Base-by-base conservation (phyloP, 2,888 invertebrate species). In the Apotomis turbidana region DNA sequence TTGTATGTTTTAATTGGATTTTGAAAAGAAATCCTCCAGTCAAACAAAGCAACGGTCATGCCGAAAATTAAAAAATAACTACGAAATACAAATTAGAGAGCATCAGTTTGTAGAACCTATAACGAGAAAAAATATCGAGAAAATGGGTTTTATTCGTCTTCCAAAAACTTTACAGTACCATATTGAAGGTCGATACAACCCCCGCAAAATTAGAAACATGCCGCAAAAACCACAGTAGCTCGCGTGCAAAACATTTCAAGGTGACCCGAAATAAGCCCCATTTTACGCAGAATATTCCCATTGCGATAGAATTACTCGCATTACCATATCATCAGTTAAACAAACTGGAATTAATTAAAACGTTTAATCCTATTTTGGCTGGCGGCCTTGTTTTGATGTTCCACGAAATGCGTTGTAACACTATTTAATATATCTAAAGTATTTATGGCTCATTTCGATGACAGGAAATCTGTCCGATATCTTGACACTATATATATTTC, bases 161-260 rank as follows among this genome's bases (percentile, higher is more conserved):
- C 27, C 27, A 27, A 27, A 27, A 27, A 27, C 27, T 27, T 27
- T 27, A 27, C 27, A 2, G 27, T 2, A 27, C 27, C 1, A 27
- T 55, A 46, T 57, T 66, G 44, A 36, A 57, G 55, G 55, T 46
- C 66, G 55, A 44, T 4, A 57, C 27, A 46, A 15, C 9, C 27
- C 55, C 10, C 27, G 55, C 44, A 46, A 46, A 44, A 66, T 46
- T 57, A 55, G 13, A 54, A 46, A 15, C 55, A n/a, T 44, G 27
- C 55, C 54, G 66, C 55, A 46, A 66, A 54, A 57, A 46, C 55
- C 55, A 27, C 66, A 36, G 57, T 61, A 60, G 73, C 62, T 70
- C 5, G 74, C 74, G 74, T 74, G 74, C 63, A 57, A 73, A 73
- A 70, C 57, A 52, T 54, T 51, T 64, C 74, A 71, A 74, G 74